These are phyloP conservation scores for Bos indicus DNA, from an alignment of 2,113 vertebrate genomes.

Conservation along the genomic window DNA sequence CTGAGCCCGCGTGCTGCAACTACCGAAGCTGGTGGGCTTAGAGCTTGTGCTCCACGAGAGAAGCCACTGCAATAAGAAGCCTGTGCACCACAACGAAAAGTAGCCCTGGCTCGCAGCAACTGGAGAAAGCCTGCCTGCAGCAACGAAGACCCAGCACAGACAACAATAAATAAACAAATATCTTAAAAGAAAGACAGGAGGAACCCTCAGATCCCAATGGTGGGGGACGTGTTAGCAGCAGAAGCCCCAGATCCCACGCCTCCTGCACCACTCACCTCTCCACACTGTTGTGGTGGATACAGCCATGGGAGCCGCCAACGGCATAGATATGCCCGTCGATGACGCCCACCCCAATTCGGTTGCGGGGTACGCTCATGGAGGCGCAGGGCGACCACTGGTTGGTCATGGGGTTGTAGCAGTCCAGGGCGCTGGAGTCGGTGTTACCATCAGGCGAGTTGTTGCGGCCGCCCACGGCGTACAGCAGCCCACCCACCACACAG, in stretches of 20 bases:
- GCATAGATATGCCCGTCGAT: conserved; percentile 95
- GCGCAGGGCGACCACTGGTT: conserved; percentile 93
- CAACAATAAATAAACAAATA: background rate
- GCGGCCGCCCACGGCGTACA: conserved; percentile 92
- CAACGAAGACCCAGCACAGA: background rate
- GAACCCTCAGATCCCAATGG: too few relatives aligned
- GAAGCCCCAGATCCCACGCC: background rate
- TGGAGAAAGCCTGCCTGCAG: background rate
- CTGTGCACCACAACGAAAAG: background rate
- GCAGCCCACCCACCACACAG: conserved; percentile 91
- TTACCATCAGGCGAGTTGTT: conserved; percentile 95
- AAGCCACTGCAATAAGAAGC: background rate
- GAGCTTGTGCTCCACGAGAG: background rate
- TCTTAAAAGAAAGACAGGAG: background rate
- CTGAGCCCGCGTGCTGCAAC: background rate
- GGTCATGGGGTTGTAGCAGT: conserved; percentile 97
- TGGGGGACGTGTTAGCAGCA: accelerated
- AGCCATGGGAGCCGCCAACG: conserved; percentile 93
- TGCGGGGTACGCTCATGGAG: conserved; percentile 92
- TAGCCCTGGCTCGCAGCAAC: background rate
- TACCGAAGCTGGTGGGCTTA: background rate
- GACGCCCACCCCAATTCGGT: conserved; percentile 93
- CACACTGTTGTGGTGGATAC: conserved; percentile 92
- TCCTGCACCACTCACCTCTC: conserved; percentile 83
- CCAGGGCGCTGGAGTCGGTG: conserved; percentile 91